phyloP scores from a whole-genome alignment of 2,113 vertebrate species.

The Circaetus cinerascens region DNA sequence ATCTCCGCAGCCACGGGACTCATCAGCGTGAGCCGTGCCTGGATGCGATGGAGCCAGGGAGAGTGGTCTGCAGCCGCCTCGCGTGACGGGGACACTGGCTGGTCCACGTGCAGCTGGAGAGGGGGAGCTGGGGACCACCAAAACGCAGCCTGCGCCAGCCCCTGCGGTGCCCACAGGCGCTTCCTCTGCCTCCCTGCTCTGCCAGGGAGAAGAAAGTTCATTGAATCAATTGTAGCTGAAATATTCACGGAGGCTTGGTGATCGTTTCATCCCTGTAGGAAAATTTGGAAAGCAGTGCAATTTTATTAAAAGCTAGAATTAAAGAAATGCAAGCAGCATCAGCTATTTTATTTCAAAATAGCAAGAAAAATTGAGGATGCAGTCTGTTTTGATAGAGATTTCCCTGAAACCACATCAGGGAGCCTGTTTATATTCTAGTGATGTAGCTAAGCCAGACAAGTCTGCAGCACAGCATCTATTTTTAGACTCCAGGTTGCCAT shows the following conservation, averaged over 20 bases:
- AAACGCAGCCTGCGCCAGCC: not conserved
- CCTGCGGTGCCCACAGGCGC: not conserved
- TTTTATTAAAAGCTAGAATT: not conserved
- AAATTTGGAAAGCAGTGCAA: not conserved
- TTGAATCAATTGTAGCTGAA: not conserved
- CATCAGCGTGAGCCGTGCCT: not conserved
- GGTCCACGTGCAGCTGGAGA: not conserved
- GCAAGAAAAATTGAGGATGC: not conserved
- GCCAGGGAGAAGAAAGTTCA: not conserved
- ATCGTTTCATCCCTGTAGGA: not conserved
- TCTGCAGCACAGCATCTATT: constrained; percentile 79
- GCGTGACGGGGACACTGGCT: not conserved
- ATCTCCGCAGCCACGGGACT: not conserved
- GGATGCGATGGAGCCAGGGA: not conserved
- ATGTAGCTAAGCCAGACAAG: constrained; percentile 87
- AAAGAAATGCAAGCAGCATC: not conserved
- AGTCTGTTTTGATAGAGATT: not conserved
- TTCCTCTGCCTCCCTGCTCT: not conserved
- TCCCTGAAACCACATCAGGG: constrained; percentile 31
- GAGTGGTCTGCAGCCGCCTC: not conserved
- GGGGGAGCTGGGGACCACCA: not conserved
- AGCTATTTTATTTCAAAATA: not conserved
- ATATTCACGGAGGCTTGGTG: not conserved
- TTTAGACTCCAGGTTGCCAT: constrained; percentile 85
- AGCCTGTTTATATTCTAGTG: constrained; percentile 89